phyloP scores from a whole-genome alignment of 2,888 invertebrate species.

The Schizaphis graminum region DNA sequence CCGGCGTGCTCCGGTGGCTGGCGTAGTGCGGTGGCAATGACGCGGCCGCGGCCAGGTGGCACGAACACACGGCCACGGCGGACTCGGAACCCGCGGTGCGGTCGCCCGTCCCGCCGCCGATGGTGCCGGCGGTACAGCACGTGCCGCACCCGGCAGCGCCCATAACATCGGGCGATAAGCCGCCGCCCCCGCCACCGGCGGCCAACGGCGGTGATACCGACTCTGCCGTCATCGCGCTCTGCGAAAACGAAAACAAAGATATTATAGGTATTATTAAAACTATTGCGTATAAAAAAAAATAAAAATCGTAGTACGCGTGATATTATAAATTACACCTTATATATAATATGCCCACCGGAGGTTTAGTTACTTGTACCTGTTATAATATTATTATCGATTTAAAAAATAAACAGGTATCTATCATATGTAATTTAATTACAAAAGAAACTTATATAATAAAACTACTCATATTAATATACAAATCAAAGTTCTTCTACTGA shows the following conservation, averaged over 20 bases:
- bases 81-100: slow-evolving; percentile 68
- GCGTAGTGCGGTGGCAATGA: slow-evolving; percentile 79
- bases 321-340: neutral
- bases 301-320: neutral
- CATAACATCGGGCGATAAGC: slow-evolving; percentile 72
- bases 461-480: neutral
- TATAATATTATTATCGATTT: neutral
- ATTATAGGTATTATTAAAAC: neutral
- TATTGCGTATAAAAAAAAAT: too few species aligned
- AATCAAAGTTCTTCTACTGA: neutral
- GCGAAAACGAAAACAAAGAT: slow-evolving; percentile 44
- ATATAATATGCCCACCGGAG: neutral
- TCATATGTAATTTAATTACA: neutral
- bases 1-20: slow-evolving; percentile 84
- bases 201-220: slow-evolving; percentile 77
- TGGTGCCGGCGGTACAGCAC: slow-evolving; percentile 71
- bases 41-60: slow-evolving; percentile 91
- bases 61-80: slow-evolving; percentile 81
- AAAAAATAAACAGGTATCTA: neutral
- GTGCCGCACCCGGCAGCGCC: slow-evolving; percentile 74
- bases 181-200: slow-evolving; percentile 72
- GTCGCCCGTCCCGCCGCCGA: slow-evolving; percentile 75
- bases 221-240: slow-evolving; percentile 75
- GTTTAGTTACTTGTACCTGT: neutral
- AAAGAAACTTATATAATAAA: neutral